A percentile compares a stretch with the other conserved stretches of the same genome.
These are phyloP conservation scores for Pristionchus exspectatus DNA, from an alignment of 2,888 invertebrate genomes.

Conservation along the genomic window DNA sequence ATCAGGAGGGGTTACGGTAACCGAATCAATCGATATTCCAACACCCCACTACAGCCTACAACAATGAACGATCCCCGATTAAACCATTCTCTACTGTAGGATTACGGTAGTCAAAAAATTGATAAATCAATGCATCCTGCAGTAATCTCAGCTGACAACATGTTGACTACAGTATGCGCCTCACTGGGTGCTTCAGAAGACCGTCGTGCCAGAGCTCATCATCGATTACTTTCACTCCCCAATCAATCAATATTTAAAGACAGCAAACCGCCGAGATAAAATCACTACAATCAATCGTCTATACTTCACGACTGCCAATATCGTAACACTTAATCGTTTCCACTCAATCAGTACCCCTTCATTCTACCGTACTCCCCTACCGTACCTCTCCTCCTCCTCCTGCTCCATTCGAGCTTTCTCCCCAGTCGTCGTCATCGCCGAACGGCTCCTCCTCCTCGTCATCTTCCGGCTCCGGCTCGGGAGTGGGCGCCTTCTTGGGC, in stretches of 20 bases:
- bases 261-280: background rate
- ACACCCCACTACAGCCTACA: background rate
- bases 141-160: slow-evolving; percentile 32
- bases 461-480: slow-evolving; percentile 33
- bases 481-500: slow-evolving; percentile 48
- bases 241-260: background rate
- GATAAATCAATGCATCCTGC: background rate
- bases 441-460: slow-evolving; percentile 55
- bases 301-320: no score
- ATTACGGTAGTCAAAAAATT: background rate
- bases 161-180: slow-evolving; percentile 22
- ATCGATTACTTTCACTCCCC: slow-evolving; percentile 8
- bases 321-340: no score
- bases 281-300: background rate
- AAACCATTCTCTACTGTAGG: background rate
- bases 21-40: background rate
- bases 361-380: slow-evolving; percentile 25
- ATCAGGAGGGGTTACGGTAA: background rate
- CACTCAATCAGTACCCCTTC: background rate
- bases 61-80: no score
- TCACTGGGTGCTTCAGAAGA: slow-evolving; percentile 21
- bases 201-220: slow-evolving; percentile 53
- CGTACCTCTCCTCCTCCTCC: slow-evolving; percentile 46
- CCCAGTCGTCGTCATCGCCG: slow-evolving; percentile 49
- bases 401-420: slow-evolving; percentile 29